Base-by-base conservation (phyloP, 2,113 vertebrate species). In the Halichoerus grypus region DNA sequence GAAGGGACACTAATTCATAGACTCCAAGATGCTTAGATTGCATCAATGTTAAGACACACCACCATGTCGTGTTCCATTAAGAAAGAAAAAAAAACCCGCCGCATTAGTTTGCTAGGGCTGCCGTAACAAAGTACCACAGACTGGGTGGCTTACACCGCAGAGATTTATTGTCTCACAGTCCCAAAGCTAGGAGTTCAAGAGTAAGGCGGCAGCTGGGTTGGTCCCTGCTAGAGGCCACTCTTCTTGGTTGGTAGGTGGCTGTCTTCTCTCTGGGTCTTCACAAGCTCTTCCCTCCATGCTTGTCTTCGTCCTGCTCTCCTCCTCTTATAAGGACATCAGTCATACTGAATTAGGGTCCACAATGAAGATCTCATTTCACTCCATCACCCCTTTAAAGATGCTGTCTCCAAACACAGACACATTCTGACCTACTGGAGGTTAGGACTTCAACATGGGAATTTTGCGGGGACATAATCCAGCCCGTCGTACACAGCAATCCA, bases 31-130 rank as follows among this genome's bases (percentile, higher is more conserved):
- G 13, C 84, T 57, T 19, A 69, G 55, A 26, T 4, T 24, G 3
- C 28, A 16, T 59, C 76, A 19, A 0, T 67, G 36, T 22, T 71
- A 10, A 74, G n/a, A 67, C 13, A 10, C 22, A 33, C 12, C 7
- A 21, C 36, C 3, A 3, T 0, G 36, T n/a, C 49, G 6, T 0
- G 2, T 2, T 24, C 61, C 14, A 2, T 5, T 15, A 65, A 74
- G 61, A 67, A 71, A 46, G 63, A 33, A 19, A 53, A 7, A 36
- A 36, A 55, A 18, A 3, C 46, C 33, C 39, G 26, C n/a, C 0
- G 1, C 28, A 5, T 63, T n/a, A 0, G 21, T 39, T 19, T 42
- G n/a, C 57, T 19, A 61, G 24, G 33, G 19, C 61, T 65, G 53
- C 49, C n/a, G 0, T 74, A 2, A 21, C 18, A 13, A 51, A 19